These are phyloP conservation scores for Bucorvus abyssinicus DNA, from an alignment of 2,797 vertebrate species.

Conservation along the genomic window DNA sequence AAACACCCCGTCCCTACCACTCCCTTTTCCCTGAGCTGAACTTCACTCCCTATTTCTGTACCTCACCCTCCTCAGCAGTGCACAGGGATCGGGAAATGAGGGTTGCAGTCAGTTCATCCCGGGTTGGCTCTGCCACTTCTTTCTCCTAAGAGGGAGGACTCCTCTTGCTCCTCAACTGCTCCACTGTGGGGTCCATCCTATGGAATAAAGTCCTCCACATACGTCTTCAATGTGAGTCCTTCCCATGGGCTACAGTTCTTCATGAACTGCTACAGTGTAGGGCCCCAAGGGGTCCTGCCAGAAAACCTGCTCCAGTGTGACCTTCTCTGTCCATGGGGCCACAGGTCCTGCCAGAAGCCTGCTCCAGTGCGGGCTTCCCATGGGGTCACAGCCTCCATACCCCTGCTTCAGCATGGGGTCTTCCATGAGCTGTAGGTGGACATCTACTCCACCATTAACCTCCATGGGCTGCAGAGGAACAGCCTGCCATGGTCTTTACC, in stretches of 20 bases:
- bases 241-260: not conserved
- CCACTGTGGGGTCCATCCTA: not conserved
- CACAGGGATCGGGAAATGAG: too few relatives aligned
- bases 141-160: not conserved
- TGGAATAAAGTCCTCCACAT: not conserved
- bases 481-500: not conserved
- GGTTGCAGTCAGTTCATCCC: not conserved
- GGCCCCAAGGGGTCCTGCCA: not conserved
- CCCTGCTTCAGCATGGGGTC: not conserved
- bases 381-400: not conserved
- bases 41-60: not conserved
- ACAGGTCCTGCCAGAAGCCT: not conserved
- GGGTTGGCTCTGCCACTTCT: not conserved
- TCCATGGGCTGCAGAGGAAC: not conserved
- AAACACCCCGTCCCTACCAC: not conserved
- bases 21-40: not conserved
- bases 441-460: too few relatives aligned
- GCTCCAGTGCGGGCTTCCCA: not conserved
- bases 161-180: not conserved
- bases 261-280: not conserved
- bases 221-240: not conserved
- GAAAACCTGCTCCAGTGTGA: not conserved
- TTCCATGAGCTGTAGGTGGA: not conserved
- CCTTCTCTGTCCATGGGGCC: not conserved
- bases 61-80: too few relatives aligned